Percentiles rank a stretch among this genome's conserved stretches.
Conservation (phyloP, 2,113 vertebrate species). For the Myanophis thanlyinensis region DNA sequence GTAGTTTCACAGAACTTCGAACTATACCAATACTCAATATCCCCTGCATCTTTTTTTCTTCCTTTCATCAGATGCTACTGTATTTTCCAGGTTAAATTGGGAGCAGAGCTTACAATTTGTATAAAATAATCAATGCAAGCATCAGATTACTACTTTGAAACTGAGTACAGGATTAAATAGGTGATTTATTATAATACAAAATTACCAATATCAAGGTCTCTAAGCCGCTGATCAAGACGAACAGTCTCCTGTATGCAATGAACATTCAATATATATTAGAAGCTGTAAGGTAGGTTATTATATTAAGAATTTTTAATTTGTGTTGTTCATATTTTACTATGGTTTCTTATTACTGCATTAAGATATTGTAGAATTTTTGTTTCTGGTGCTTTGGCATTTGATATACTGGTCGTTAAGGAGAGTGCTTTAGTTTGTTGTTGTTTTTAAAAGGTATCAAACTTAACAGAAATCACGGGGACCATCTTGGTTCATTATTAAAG, state of each 20-base stretch:
- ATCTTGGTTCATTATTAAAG: neutral
- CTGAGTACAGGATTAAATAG: neutral
- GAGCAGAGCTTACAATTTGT: neutral
- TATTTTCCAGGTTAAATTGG: neutral
- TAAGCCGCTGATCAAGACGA: neutral
- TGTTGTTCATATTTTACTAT: neutral
- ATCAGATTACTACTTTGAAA: neutral
- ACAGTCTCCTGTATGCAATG: neutral
- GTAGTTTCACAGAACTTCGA: neutral
- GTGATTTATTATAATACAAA: neutral
- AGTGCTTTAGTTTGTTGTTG: neutral
- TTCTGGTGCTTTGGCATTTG: neutral
- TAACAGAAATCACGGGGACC: neutral
- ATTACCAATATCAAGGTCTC: neutral
- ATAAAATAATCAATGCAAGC: neutral
- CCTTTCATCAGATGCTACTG: neutral
- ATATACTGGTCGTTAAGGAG: neutral
- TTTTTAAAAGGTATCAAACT: neutral
- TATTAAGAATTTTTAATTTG: neutral
- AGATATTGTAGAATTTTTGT: neutral
- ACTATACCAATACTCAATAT: neutral
- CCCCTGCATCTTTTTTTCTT: fast-evolving
- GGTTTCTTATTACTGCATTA: neutral
- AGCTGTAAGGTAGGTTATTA: neutral
- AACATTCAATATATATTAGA: neutral